Evolutionary conservation across 2,797 vertebrate species (phyloP).

Genomic region (Antrozous pallidus): DNA sequence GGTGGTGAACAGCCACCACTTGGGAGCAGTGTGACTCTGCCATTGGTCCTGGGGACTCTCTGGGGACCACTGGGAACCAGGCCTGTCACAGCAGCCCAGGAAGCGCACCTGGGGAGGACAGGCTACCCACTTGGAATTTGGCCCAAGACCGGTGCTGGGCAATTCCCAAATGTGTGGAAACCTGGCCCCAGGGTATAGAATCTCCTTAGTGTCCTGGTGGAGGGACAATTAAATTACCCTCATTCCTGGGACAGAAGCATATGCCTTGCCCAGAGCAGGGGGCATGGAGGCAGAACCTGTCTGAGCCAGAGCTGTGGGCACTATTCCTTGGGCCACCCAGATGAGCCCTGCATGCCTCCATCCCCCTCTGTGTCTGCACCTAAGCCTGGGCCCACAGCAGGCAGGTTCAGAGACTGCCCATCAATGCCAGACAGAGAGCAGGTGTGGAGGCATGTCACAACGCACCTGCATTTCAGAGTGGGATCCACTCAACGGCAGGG

Average conservation of each 20-base stretch:
- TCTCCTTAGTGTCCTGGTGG: background rate
- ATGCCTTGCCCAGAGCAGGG: background rate
- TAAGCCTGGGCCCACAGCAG: background rate
- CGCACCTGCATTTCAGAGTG: background rate
- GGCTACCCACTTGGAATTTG: no score
- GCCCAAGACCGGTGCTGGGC: background rate
- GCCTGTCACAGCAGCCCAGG: background rate
- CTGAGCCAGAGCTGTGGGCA: no score
- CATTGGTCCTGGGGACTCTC: background rate
- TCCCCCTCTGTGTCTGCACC: rapidly evolving
- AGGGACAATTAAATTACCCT: rapidly evolving
- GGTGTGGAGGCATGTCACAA: background rate
- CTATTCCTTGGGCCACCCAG: background rate
- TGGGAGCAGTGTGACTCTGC: background rate
- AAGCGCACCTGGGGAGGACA: background rate
- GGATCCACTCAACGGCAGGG: background rate
- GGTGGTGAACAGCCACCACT: background rate
- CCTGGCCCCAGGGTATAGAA: background rate
- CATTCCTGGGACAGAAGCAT: background rate
- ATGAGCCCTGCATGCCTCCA: no score
- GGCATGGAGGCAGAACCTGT: background rate
- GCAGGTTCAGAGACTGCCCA: background rate
- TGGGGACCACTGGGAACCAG: background rate
- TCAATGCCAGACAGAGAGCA: background rate
- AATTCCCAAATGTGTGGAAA: background rate